phyloP scores from a whole-genome alignment of 2,113 vertebrate genomes.

The Pelvicachromis taeniatus region DNA sequence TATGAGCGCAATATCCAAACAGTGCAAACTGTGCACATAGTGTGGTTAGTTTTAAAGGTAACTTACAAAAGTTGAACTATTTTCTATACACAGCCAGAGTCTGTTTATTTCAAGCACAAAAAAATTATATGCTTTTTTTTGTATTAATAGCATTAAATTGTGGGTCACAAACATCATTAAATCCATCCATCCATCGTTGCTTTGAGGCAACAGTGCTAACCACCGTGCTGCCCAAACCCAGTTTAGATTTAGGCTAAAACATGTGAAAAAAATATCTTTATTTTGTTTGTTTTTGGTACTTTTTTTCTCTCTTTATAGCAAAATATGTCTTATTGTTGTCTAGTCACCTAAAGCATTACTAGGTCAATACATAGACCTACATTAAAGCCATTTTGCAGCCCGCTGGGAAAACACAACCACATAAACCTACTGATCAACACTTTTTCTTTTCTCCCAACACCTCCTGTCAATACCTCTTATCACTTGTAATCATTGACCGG shows the following conservation, averaged over 20 bases:
- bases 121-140: neutral
- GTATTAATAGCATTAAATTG: neutral
- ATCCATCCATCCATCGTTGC: too few species aligned
- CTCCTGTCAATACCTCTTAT: slow-evolving; percentile 64
- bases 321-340: neutral
- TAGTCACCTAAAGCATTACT: slow-evolving; percentile 1
- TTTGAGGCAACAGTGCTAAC: too few species aligned
- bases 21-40: neutral
- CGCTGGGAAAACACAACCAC: slow-evolving; percentile 10
- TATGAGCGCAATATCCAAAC: neutral
- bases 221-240: neutral
- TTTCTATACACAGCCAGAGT: neutral
- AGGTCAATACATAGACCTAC: slow-evolving; percentile 6
- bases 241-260: neutral
- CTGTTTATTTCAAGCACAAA: neutral
- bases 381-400: slow-evolving; percentile 12
- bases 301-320: neutral
- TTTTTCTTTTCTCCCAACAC: slow-evolving; percentile 43
- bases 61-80: neutral
- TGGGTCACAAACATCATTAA: neutral
- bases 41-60: neutral
- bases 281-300: neutral
- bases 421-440: slow-evolving; percentile 38
- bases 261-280: fast-evolving
- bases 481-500: slow-evolving; percentile 55